Evolutionary conservation across 2,113 vertebrate genomes (phyloP).

Genomic region (Pipra filicauda): DNA sequence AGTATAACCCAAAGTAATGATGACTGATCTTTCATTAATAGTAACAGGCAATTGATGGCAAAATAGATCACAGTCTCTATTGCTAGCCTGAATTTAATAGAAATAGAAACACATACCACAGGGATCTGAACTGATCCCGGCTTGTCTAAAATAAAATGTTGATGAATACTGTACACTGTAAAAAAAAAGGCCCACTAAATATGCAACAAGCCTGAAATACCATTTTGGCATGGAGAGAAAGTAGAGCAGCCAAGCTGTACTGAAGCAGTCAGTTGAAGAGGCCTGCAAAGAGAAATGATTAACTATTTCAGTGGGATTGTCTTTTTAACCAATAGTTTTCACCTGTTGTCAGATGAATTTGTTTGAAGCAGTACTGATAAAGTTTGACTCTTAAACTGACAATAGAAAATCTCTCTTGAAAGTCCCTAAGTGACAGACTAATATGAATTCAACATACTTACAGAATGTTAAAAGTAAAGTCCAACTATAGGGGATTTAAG

Average conservation of each 20-base stretch:
- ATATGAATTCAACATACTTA: neutral
- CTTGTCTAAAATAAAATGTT: neutral
- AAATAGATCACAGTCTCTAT: neutral
- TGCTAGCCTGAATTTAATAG: neutral
- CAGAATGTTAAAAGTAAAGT: neutral
- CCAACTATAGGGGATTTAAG: neutral
- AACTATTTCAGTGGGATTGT: neutral
- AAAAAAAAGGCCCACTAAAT: neutral
- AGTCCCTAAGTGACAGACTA: neutral
- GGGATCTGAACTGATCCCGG: neutral
- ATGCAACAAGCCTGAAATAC: neutral
- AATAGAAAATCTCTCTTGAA: neutral
- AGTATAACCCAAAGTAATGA: neutral
- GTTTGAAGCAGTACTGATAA: neutral
- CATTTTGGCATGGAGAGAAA: neutral
- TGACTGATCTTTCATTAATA: neutral
- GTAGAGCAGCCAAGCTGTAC: neutral
- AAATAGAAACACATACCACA: neutral
- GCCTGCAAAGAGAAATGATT: neutral
- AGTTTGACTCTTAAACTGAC: neutral
- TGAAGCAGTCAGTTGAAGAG: neutral
- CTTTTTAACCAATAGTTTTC: neutral
- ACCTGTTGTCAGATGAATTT: neutral
- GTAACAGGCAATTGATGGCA: neutral
- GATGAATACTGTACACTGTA: neutral